Base-by-base conservation (phyloP, 1,140 invertebrate species). In the Euura saliciscinereae region DNA sequence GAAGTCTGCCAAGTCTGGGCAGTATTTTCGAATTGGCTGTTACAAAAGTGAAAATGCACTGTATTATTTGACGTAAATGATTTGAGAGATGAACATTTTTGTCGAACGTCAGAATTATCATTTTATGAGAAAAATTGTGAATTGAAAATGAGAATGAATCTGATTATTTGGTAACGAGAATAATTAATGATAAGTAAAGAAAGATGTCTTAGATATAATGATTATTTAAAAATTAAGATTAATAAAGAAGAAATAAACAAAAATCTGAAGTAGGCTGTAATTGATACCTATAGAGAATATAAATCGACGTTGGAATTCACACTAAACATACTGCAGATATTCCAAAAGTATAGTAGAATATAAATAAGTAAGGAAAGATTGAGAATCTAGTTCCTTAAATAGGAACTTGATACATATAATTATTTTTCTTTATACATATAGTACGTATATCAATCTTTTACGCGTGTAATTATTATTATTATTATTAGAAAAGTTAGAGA, bases 401-500 rank as follows among this genome's bases (percentile, higher is more conserved):
- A 6, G 69, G 42, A 51, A 42, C 44, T 44, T 65, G 70, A 51
- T 43, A 65, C 44, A 71, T 43, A 71, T 71, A 64, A 43, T 51
- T 71, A 65, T 13, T 45, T 65, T 66, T 44, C 64, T 44, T 66
- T 46, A 11, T 44, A 42, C 46, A 28, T 59, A 70, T 70, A 43
- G 46, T 70, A 70, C 8, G 28, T 28, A 13, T 71, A 66, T 66
- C 44, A 71, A 66, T 71, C 44, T 71, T 71, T 42, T 66, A 44
- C 45, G 44, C 44, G 44, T 66, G 66, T 28, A 28, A 28, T 28
- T 28, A 28, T 28, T 28, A 28, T 28, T 28, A 28, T 28, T 28
- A 28, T 28, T 28, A 28, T 28, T 28, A 28, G 28, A 28, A 28
- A 28, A 28, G 28, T 28, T 28, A 10, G 69, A 51, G 13, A 70